Evolutionary conservation across 1,140 invertebrate species (phyloP).

Genomic region (Heliconius melpomene): DNA sequence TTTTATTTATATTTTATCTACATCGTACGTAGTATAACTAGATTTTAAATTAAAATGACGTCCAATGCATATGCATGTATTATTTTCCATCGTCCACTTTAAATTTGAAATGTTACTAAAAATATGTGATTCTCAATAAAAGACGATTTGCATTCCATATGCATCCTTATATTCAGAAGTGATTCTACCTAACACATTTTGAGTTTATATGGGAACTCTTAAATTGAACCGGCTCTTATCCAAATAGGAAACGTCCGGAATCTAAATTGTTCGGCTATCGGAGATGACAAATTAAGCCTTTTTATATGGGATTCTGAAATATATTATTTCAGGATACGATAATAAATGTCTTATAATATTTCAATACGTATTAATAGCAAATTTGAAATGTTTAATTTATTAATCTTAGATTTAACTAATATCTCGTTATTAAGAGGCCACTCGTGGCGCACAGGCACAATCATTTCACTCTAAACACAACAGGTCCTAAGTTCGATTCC

Average conservation of each 20-base stretch:
- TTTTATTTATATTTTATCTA: too few species aligned
- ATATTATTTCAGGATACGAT: neutral
- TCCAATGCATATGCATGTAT: too few species aligned
- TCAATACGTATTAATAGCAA: too few species aligned
- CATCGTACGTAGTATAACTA: too few species aligned
- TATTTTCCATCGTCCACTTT: neutral
- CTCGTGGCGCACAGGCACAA: too few species aligned
- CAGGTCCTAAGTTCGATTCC: too few species aligned
- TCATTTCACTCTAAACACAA: too few species aligned
- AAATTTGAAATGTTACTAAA: neutral
- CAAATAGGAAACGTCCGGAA: conserved; percentile 31
- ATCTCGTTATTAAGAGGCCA: too few species aligned
- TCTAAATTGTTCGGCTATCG: conserved; percentile 27
- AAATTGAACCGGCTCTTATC: conserved; percentile 35
- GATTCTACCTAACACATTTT: conserved; percentile 17
- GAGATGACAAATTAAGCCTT: conserved; percentile 26
- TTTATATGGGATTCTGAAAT: neutral
- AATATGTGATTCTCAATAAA: neutral
- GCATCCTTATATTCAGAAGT: conserved; percentile 2
- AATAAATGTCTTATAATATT: neutral
- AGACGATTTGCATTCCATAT: neutral
- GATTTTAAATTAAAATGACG: too few species aligned
- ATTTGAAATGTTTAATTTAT: too few species aligned
- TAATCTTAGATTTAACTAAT: too few species aligned
- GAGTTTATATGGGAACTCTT: conserved; percentile 29